These are phyloP conservation scores for Sylvia atricapilla DNA, from an alignment of 2,113 vertebrate species.

Conservation along the genomic window DNA sequence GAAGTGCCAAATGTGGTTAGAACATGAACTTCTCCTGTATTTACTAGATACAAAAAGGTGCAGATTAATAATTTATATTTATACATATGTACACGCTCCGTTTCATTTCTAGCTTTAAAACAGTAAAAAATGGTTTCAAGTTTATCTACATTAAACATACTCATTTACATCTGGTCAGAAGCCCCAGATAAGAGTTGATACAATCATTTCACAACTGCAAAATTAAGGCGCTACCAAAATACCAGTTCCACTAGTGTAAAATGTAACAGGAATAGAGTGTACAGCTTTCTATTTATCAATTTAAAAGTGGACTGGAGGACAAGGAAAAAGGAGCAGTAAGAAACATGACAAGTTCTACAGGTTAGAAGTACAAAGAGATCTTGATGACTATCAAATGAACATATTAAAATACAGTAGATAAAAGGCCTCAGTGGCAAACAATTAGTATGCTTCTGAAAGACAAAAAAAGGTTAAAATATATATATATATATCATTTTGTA, in stretches of 20 bases:
- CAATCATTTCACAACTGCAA: constrained; percentile 72
- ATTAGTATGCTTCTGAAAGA: constrained; percentile 54
- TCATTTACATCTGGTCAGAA: constrained; percentile 66
- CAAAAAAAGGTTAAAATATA: constrained; percentile 60
- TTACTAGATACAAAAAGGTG: constrained; percentile 68
- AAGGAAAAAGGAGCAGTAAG: constrained; percentile 40
- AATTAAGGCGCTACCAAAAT: constrained; percentile 68
- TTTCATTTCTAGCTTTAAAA: constrained; percentile 63
- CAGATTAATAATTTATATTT: constrained; percentile 67
- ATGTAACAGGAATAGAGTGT: constrained; percentile 46
- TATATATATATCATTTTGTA: constrained; percentile 39
- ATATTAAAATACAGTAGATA: constrained; percentile 54
- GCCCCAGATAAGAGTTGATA: constrained; percentile 69
- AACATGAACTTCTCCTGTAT: constrained; percentile 62
- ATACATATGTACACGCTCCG: constrained; percentile 61
- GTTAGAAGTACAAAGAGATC: constrained; percentile 53
- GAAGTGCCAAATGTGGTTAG: constrained; percentile 65
- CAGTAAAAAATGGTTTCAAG: constrained; percentile 69
- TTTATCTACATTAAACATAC: constrained; percentile 68
- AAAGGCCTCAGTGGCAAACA: constrained; percentile 63
- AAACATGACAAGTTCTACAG: constrained; percentile 50
- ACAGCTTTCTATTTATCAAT: constrained; percentile 52
- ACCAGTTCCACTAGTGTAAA: constrained; percentile 58
- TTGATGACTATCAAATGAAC: constrained; percentile 48
- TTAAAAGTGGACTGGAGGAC: constrained; percentile 59